A percentile compares a stretch with the other conserved stretches of the same genome.
Conservation (phyloP, 2,113 vertebrate genomes). For the Sinocyclocheilus grahami region DNA sequence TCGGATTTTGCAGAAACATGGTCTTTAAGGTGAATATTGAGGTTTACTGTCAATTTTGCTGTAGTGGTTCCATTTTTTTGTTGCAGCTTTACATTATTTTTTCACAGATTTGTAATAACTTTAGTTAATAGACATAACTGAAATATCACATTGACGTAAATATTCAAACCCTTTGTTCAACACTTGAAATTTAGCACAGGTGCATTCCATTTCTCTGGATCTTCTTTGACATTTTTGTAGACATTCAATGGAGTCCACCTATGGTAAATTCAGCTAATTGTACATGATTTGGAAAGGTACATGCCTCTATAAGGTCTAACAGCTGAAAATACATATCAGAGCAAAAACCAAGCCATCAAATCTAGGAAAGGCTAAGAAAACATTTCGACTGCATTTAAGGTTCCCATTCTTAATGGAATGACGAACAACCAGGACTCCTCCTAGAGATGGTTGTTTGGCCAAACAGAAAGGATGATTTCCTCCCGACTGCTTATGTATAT, state of each 20-base stretch:
- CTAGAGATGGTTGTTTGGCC: not conserved
- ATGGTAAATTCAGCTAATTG: too few species aligned
- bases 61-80: too few species aligned
- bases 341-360: not conserved
- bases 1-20: too few species aligned
- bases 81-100: too few species aligned
- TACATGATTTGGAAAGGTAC: not conserved
- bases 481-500: not conserved
- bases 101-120: too few species aligned
- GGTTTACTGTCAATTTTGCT: too few species aligned
- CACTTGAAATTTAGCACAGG: not conserved
- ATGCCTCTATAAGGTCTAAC: not conserved
- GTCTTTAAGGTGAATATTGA: too few species aligned
- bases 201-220: not conserved
- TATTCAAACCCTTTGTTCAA: not conserved
- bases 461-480: slow-evolving; percentile 19
- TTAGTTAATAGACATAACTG: too few species aligned
- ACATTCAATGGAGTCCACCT: too few species aligned
- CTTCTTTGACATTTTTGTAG: not conserved
- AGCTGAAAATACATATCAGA: not conserved
- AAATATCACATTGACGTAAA: not conserved
- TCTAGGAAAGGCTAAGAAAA: not conserved
- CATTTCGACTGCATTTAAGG: not conserved
- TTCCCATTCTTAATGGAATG: not conserved
- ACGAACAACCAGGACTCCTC: not conserved